Evolutionary conservation across 2,888 invertebrate genomes (phyloP), one percentile per base, ranked within the genome.

Genomic region (Anthophora plumipes): DNA sequence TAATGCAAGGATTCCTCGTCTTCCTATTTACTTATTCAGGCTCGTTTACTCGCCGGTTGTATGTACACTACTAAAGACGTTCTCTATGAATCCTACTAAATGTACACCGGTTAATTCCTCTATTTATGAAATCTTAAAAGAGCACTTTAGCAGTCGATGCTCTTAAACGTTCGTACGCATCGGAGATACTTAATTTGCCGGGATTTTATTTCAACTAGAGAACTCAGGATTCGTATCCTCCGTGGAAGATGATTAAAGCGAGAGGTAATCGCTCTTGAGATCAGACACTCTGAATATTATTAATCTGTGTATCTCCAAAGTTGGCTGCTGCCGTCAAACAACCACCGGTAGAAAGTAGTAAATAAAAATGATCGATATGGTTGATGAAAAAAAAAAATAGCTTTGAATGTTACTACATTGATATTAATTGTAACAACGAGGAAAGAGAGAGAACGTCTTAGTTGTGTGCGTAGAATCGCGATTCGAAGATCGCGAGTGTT

Each of bases 81-180:
- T 46, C 43, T 20, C 22, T 22, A 37, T 1, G 54, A 57, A 60
- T 46, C 8, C 43, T 6, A 17, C 39, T 43, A 14, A 22, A 31
- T 17, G 5, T 48, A 12, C 11, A 3, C 17, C n/a, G 41, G 7
- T 37, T 12, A 14, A 2, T 37, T 57, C 46, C 4, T 46, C 54
- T 37, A 46, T 46, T 43, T 71, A 55, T 22, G 63, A n/a, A 54
- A 11, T n/a, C 17, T 63, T 54, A 31, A 31, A 54, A 37, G 63
- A 46, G 46, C 54, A 46, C 54, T 71, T 43, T 22, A 11, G 6
- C 8, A 55, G 63, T 14, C 54, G 71, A 71, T 71, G 63, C 71
- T 63, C 43, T 63, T 37, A 41, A 71, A 25, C 22, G 63, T 43
- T n/a, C 37, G 43, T 54, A 43, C 50, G 39, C 11, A 3, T 22